Base-by-base conservation (phyloP, 2,888 invertebrate genomes). In the Lasioglossum calceatum region DNA sequence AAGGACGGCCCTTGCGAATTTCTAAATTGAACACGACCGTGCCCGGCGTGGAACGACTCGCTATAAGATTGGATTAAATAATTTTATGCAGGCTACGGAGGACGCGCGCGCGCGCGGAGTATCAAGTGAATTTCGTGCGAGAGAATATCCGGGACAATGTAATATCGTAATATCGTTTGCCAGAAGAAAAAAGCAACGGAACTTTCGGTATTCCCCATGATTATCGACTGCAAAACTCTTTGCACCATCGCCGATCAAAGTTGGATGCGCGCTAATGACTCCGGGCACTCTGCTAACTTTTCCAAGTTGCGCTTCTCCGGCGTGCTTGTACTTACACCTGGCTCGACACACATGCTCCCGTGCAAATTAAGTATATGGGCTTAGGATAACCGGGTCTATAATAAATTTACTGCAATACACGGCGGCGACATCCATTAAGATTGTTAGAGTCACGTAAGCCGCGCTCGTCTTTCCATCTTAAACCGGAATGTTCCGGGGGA, bases 201-300 rank as follows among this genome's bases (percentile, higher is more conserved):
- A 39, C 36, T 67, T 79, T 47, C 12, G 12, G 67, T 75, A 61
- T 84, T 84, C 84, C 27, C 61, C 85, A 75, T 70, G 71, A 79
- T 58, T 32, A 77, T 84, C 84, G 54, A 23, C 77, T 36, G 84
- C 61, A 23, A 50, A 36, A 36, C 50, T 71, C 84, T 75, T 78
- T 74, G 39, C 71, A 50, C 70, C 44, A 58, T 83, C 84, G 84
- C 73, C 78, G 74, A 84, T 84, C 78, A 78, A 82, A 83, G 67
- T 84, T 78, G 67, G 77, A 83, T 58, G 78, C 54, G 3, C 76
- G 76, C 72, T 84, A 85, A 85, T 73, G 73, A 85, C 64, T 78
- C 47, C 36, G 50, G 36, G 72, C 70, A 50, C 78, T 84, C 74
- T 16, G 82, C 71, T 67, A 85, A 85, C 84, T 85, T 85, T 85